Evolutionary conservation across 2,888 invertebrate species (phyloP).

Genomic region (Ormyrus rosae): DNA sequence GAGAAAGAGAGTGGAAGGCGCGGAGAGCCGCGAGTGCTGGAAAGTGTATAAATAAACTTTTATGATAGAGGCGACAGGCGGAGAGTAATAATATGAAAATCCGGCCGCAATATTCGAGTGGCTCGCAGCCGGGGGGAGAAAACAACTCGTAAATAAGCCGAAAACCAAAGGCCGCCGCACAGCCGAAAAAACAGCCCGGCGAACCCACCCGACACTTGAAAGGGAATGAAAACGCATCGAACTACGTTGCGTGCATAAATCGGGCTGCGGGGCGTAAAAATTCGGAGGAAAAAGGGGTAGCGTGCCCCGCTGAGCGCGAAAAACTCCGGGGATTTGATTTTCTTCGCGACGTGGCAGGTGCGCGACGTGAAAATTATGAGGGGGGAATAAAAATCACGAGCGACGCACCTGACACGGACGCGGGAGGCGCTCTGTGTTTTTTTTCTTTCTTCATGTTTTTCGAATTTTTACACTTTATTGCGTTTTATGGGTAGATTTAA

Average conservation of each 20-base stretch:
- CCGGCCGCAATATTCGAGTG: conserved; percentile 60
- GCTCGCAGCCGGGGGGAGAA: conserved; percentile 47
- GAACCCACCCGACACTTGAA: neutral
- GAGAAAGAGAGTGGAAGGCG: conserved; percentile 37
- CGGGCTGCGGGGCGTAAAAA: neutral
- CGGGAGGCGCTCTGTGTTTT: neutral
- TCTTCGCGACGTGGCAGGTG: conserved; percentile 26
- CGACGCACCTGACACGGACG: conserved; percentile 33
- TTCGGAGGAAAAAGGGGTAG: neutral
- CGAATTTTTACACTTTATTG: too few relatives aligned
- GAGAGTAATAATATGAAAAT: conserved; percentile 66
- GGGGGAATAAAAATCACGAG: conserved; percentile 49
- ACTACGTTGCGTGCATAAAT: neutral
- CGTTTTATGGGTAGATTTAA: too few relatives aligned
- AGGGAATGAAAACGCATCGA: conserved; percentile 8
- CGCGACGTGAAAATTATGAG: conserved; percentile 43
- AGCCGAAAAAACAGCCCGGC: too few relatives aligned
- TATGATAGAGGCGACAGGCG: conserved; percentile 41
- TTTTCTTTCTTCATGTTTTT: too few relatives aligned
- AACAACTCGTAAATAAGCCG: conserved; percentile 60
- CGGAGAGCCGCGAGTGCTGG: conserved; percentile 23
- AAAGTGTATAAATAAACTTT: conserved; percentile 58
- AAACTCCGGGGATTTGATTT: conserved; percentile 38
- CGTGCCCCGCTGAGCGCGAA: neutral
- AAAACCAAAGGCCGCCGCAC: neutral